phyloP scores from a whole-genome alignment of 2,113 vertebrate species.

The Strigops habroptila region DNA sequence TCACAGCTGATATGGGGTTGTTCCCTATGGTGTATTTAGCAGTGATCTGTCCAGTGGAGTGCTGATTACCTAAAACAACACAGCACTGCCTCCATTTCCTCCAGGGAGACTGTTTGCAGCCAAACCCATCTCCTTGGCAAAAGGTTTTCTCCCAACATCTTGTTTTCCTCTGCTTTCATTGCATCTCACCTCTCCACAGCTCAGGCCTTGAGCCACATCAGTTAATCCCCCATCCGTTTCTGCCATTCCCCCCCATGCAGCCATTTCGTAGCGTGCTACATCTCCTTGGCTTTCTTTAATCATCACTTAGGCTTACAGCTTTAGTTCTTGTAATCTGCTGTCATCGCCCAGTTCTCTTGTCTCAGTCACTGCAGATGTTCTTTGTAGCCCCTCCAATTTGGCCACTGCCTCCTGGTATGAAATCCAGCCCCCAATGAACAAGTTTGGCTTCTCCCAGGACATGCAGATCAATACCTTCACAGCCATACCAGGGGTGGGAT shows the following conservation, averaged over 20 bases:
- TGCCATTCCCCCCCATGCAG: background rate
- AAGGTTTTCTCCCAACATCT: background rate
- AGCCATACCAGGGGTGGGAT: background rate
- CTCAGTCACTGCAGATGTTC: background rate
- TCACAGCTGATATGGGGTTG: background rate
- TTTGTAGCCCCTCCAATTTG: background rate
- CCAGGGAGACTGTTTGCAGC: background rate
- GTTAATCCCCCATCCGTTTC: background rate
- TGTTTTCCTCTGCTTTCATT: background rate
- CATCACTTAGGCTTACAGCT: slow-evolving; percentile 10
- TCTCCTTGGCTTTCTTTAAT: background rate
- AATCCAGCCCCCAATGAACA: background rate
- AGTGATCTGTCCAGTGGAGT: background rate
- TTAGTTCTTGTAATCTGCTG: background rate
- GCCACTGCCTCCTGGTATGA: fast-evolving
- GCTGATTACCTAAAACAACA: slow-evolving; percentile 16
- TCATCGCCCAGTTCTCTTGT: background rate
- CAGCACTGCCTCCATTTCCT: background rate
- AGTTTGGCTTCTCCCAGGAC: background rate
- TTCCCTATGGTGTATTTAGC: slow-evolving; percentile 3
- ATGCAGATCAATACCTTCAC: background rate
- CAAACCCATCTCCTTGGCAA: background rate
- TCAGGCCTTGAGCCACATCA: background rate
- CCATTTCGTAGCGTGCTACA: background rate
- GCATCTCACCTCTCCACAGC: background rate